Evolutionary conservation across 2,113 vertebrate genomes (phyloP), one percentile per base, ranked within the genome.

Genomic region (Osmerus mordax): DNA sequence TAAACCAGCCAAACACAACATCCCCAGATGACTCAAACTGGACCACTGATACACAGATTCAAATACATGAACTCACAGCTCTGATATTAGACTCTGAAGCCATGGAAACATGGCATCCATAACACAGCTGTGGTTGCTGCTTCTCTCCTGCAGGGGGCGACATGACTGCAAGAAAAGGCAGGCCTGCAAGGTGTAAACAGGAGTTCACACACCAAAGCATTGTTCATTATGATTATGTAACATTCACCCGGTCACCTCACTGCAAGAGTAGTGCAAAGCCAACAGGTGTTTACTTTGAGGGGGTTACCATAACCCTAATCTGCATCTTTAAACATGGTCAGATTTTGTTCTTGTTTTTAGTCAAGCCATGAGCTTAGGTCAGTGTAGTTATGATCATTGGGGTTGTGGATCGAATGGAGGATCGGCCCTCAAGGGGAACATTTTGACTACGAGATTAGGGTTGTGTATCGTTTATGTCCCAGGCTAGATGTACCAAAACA

Each of bases 401-500:
- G 7, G 41, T 2, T 47, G 41, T 47, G 41, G 41, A 47, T 11
- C 41, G 41, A 47, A 9, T 9, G 41, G 41, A 8, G 7, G 41
- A 47, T 47, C 41, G 41, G 4, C 4, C 32, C 32, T 36, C 32
- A 36, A 36, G 32, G 19, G 4, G 19, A 28, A 21, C 19, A 6
- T 15, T 13, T 62, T 62, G 14, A 62, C n/a, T 3, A 29, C 4
- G 15, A 25, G n/a, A 62, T 62, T 62, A 15, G 1, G 60, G 13
- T 23, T 21, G n/a, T 12, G 19, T 25, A 25, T 25, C 23, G 13
- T 60, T 62, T 28, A 28, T 23, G 13, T 62, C 60, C 60, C 6
- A 3, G 21, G 59, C 59, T 61, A 61, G 59, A 61, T 61, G 1
- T 14, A 61, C 59, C 59, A 61, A 61, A 61, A 61, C 59, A 28